A percentile compares a stretch with the other conserved stretches of the same genome.
phyloP scores from a whole-genome alignment of 1,140 invertebrate genomes.

The Megathymus violae region DNA sequence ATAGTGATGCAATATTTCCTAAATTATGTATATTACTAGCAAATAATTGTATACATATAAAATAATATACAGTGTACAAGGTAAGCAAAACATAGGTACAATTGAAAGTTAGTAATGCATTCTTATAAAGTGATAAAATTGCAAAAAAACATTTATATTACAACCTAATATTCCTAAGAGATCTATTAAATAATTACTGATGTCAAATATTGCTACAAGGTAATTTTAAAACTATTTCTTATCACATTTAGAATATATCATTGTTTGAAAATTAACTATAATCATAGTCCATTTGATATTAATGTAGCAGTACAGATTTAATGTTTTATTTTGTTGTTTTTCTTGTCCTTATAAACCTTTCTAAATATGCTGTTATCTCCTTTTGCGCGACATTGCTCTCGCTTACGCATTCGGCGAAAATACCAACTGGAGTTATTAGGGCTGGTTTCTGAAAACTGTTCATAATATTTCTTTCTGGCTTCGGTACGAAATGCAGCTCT shows the following conservation, averaged over 20 bases:
- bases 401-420: slow-evolving; percentile 71
- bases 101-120: slow-evolving; percentile 15
- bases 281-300: neutral
- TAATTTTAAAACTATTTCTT: too few relatives aligned
- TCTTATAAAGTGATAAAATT: slow-evolving; percentile 13
- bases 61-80: neutral
- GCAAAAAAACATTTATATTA: slow-evolving; percentile 7
- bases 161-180: too few relatives aligned
- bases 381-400: slow-evolving; percentile 71
- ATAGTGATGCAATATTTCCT: too few relatives aligned
- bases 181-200: too few relatives aligned
- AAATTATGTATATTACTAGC: too few relatives aligned
- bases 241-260: slow-evolving; percentile 51
- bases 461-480: slow-evolving; percentile 62
- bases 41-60: neutral
- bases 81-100: neutral
- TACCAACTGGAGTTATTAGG: slow-evolving; percentile 71
- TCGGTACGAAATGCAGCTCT: slow-evolving; percentile 55
- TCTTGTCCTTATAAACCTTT: slow-evolving; percentile 49
- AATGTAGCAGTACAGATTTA: neutral
- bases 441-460: slow-evolving; percentile 59
- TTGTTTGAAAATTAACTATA: slow-evolving; percentile 34
- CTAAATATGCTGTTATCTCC: slow-evolving; percentile 49
- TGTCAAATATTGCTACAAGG: neutral
- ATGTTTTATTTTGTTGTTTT: slow-evolving; percentile 45